A percentile compares a stretch with the other conserved stretches of the same genome.
These are phyloP conservation scores for Deilephila porcellus DNA, from an alignment of 2,888 invertebrate species.

Conservation along the genomic window DNA sequence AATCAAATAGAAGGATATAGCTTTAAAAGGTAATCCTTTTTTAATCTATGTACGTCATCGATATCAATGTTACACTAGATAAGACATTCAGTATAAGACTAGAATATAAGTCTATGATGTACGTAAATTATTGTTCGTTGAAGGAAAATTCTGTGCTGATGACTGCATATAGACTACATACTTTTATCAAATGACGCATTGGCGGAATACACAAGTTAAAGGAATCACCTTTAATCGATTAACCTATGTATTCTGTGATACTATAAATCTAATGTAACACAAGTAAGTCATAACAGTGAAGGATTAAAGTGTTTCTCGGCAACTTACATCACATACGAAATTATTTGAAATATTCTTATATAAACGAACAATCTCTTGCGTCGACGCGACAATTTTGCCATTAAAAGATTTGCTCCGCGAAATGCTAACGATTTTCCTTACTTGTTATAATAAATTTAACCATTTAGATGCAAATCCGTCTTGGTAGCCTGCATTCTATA, in stretches of 20 bases:
- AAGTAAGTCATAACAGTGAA: not conserved
- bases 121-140: no score
- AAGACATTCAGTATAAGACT: no score
- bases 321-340: not conserved
- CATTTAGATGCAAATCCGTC: constrained; percentile 8
- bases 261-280: not conserved
- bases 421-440: constrained; percentile 60
- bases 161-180: not conserved
- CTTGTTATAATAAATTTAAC: constrained; percentile 44
- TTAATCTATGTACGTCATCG: no score
- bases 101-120: no score
- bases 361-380: constrained; percentile 31
- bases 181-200: not conserved
- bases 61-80: no score
- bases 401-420: constrained; percentile 62
- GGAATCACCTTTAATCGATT: not conserved
- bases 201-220: not conserved
- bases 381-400: constrained; percentile 55
- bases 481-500: not conserved
- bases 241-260: not conserved
- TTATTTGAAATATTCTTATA: constrained; percentile 39
- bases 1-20: no score
- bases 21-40: no score
- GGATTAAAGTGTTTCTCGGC: not conserved
- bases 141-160: not conserved